These are phyloP conservation scores for Drosophila nasuta DNA, from an alignment of 1,140 invertebrate species.

Conservation along the genomic window DNA sequence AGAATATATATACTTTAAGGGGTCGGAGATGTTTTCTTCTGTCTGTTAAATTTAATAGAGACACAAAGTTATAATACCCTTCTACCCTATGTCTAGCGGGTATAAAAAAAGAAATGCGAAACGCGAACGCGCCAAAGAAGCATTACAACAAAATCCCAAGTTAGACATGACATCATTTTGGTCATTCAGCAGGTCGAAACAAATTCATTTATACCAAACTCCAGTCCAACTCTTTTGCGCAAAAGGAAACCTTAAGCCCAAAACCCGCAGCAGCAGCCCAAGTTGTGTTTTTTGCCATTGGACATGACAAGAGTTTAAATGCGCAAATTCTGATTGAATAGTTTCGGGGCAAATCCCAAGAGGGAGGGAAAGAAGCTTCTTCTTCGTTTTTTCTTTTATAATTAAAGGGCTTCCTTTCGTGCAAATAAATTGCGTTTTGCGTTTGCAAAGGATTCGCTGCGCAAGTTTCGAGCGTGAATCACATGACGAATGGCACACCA, in stretches of 20 bases:
- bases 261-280: background rate
- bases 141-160: conserved; percentile 59
- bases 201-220: background rate
- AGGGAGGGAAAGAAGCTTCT: background rate
- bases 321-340: conserved; percentile 63
- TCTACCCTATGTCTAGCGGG: too few relatives aligned
- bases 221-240: background rate
- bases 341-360: conserved; percentile 15
- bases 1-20: too few relatives aligned
- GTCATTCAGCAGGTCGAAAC: conserved; percentile 10
- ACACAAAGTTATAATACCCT: too few relatives aligned
- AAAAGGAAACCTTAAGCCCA: background rate
- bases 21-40: too few relatives aligned
- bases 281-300: conserved; percentile 2
- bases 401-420: conserved; percentile 47
- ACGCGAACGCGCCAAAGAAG: conserved; percentile 41
- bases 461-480: conserved; percentile 24
- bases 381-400: conserved; percentile 8
- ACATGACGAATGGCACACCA: conserved; percentile 45
- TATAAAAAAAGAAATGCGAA: conserved; percentile 49
- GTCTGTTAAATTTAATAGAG: too few relatives aligned
- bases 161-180: conserved; percentile 72
- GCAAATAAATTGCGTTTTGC: conserved; percentile 43
- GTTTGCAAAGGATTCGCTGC: conserved; percentile 31
- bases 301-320: conserved; percentile 38